These are phyloP conservation scores for Aegithalos caudatus DNA, from an alignment of 2,113 vertebrate genomes.

Conservation along the genomic window DNA sequence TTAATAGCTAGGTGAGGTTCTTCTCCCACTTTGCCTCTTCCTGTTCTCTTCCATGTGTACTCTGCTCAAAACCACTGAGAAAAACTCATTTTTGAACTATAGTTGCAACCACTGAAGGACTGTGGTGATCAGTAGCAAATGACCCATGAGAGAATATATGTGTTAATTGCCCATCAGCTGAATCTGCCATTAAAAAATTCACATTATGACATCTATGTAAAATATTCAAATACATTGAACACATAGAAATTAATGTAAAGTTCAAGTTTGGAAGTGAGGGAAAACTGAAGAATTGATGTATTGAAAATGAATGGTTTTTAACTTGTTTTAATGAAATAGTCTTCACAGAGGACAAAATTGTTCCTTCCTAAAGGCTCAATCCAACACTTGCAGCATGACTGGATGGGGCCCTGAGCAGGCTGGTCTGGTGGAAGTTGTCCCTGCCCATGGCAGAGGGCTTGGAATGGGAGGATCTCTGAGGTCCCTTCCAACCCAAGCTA, in stretches of 20 bases:
- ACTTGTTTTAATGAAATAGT: neutral
- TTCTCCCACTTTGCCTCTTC: neutral
- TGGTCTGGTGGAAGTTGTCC: neutral
- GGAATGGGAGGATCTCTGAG: neutral
- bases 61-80: neutral
- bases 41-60: neutral
- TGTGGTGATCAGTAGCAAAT: neutral
- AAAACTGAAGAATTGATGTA: neutral
- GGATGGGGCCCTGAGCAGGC: neutral
- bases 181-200: neutral
- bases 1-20: neutral
- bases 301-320: neutral
- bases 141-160: neutral
- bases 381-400: neutral
- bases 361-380: neutral
- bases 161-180: neutral
- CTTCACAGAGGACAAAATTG: neutral
- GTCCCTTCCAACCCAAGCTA: neutral
- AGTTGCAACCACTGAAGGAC: neutral
- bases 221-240: neutral
- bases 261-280: neutral
- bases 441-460: neutral
- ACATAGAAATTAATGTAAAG: neutral
- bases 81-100: neutral
- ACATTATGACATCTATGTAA: neutral